phyloP scores from a whole-genome alignment of 2,888 invertebrate genomes.

The Harpalus rufipes region DNA sequence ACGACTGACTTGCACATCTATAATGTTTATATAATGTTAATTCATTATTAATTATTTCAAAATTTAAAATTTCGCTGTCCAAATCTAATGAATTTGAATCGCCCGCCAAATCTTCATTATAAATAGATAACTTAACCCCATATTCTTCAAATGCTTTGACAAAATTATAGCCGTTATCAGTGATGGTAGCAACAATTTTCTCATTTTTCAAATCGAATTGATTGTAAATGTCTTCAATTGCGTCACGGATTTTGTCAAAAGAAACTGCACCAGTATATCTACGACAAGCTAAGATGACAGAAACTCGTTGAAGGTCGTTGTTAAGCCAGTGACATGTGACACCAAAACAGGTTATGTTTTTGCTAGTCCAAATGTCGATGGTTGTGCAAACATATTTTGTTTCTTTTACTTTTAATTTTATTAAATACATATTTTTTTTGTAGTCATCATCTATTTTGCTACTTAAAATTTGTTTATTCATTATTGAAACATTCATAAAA shows the following conservation, averaged over 20 bases:
- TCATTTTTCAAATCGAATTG: background rate
- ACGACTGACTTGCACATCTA: background rate
- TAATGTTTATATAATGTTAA: background rate
- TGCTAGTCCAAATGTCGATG: conserved; percentile 6
- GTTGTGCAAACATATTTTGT: conserved; percentile 11
- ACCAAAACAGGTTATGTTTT: background rate
- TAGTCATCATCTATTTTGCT: background rate
- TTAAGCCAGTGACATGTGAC: background rate
- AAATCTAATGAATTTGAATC: background rate
- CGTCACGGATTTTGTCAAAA: background rate
- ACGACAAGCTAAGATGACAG: background rate
- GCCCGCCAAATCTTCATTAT: background rate
- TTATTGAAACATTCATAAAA: background rate
- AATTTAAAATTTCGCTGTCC: background rate
- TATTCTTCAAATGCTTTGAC: background rate
- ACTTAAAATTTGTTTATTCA: background rate
- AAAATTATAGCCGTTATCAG: conserved; percentile 15
- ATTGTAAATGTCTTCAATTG: background rate
- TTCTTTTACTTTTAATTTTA: background rate
- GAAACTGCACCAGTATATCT: background rate
- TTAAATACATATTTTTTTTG: background rate
- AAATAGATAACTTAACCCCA: background rate
- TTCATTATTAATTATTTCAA: background rate
- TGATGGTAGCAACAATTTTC: background rate
- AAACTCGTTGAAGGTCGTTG: background rate